Evolutionary conservation across 2,797 vertebrate species (phyloP).

Genomic region (Ceyx erithaca): DNA sequence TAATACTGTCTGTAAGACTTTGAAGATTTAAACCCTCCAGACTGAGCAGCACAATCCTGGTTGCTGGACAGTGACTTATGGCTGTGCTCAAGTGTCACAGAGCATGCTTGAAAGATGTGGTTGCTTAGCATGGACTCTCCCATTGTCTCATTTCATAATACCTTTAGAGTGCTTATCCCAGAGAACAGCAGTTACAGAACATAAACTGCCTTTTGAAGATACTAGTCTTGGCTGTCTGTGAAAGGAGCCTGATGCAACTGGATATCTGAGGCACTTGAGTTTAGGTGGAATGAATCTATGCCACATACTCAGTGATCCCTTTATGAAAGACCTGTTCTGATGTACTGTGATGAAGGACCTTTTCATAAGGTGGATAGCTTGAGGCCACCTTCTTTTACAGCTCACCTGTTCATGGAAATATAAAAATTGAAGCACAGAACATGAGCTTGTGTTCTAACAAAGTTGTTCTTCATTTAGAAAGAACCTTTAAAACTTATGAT

Average conservation of each 20-base stretch:
- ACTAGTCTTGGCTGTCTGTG: background rate
- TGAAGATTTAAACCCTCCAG: background rate
- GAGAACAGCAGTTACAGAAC: background rate
- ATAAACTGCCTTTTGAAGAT: background rate
- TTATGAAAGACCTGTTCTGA: background rate
- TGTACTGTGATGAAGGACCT: background rate
- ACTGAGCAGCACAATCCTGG: background rate
- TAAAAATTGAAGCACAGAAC: background rate
- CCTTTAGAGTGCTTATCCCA: background rate
- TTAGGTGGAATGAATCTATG: background rate
- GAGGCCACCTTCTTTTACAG: background rate
- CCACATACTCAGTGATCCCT: background rate
- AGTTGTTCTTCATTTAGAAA: background rate
- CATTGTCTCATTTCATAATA: background rate
- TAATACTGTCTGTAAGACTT: background rate
- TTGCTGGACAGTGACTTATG: background rate
- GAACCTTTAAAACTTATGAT: background rate
- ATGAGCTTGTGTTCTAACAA: background rate
- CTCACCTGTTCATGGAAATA: background rate
- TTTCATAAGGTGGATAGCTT: background rate
- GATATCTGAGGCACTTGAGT: background rate
- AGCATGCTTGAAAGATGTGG: background rate
- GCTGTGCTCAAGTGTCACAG: background rate
- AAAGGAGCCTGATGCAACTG: background rate
- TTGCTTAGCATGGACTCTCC: background rate